Evolutionary conservation across 2,888 invertebrate genomes (phyloP).

Genomic region (Cephalotes varians): DNA sequence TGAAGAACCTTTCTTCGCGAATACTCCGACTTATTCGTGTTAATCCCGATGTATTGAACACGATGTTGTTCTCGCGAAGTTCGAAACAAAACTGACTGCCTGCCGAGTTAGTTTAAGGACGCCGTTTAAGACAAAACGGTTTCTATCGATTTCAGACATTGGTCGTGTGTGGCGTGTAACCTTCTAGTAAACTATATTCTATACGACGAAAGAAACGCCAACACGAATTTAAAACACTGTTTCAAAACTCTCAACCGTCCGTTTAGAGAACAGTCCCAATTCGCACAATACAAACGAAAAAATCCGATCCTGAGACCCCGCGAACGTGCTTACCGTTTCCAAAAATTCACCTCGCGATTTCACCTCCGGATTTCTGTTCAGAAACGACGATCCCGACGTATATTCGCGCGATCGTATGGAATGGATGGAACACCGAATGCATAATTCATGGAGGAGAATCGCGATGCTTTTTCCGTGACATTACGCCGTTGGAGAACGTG

Average conservation of each 20-base stretch:
- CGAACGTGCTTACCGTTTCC: not conserved
- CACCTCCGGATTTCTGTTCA: not conserved
- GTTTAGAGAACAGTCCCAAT: not conserved
- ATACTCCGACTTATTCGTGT: not conserved
- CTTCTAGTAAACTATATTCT: not conserved
- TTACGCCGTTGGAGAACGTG: not conserved
- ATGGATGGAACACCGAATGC: not conserved
- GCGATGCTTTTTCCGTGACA: not conserved
- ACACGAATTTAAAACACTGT: not conserved
- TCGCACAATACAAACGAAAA: not conserved
- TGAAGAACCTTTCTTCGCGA: not conserved
- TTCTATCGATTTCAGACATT: not conserved
- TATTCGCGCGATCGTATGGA: not conserved
- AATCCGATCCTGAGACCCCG: not conserved
- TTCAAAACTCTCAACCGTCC: not conserved
- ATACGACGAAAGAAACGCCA: not conserved
- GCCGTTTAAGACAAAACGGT: too few relatives aligned
- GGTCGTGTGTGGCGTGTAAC: not conserved
- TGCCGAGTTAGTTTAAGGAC: not conserved
- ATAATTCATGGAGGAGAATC: conserved; percentile 42
- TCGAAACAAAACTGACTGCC: not conserved
- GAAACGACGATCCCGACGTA: not conserved
- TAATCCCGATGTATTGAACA: too few relatives aligned
- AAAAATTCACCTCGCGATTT: not conserved
- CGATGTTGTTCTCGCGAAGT: not conserved